phyloP scores from a whole-genome alignment of 2,113 vertebrate species.

The Nothocercus julius region DNA sequence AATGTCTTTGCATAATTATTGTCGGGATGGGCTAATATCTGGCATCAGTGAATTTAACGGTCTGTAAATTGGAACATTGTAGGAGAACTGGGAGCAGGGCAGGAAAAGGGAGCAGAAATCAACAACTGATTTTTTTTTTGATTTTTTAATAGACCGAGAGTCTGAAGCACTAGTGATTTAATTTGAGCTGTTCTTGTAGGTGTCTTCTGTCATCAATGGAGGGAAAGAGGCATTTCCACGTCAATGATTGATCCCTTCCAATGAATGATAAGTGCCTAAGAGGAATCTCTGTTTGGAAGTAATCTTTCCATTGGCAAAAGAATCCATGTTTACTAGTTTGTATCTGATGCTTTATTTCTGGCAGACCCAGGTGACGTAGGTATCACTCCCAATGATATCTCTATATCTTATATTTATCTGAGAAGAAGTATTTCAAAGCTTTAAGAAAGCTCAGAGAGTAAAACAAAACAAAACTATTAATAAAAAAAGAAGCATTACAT shows the following conservation, averaged over 20 bases:
- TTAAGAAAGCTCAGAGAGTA: neutral
- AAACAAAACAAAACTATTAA: neutral
- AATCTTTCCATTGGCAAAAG: neutral
- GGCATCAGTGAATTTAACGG: neutral
- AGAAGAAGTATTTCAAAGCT: conserved; percentile 24
- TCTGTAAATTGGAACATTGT: neutral
- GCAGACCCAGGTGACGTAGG: neutral
- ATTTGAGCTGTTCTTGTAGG: neutral
- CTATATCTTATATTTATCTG: neutral
- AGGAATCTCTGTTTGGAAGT: neutral
- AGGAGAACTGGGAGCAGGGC: neutral
- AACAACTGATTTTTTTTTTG: neutral
- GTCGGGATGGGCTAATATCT: neutral
- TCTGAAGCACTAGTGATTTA: neutral
- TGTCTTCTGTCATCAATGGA: neutral
- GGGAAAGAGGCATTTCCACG: neutral
- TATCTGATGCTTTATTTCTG: neutral
- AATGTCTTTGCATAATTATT: neutral
- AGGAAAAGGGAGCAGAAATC: neutral
- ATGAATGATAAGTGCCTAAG: neutral
- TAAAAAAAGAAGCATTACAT: neutral
- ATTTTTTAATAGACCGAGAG: neutral
- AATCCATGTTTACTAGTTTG: neutral
- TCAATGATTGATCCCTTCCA: neutral
- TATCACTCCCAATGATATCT: neutral